Evolutionary conservation across 2,797 vertebrate species (phyloP).

Genomic region (Danio aesculapii): DNA sequence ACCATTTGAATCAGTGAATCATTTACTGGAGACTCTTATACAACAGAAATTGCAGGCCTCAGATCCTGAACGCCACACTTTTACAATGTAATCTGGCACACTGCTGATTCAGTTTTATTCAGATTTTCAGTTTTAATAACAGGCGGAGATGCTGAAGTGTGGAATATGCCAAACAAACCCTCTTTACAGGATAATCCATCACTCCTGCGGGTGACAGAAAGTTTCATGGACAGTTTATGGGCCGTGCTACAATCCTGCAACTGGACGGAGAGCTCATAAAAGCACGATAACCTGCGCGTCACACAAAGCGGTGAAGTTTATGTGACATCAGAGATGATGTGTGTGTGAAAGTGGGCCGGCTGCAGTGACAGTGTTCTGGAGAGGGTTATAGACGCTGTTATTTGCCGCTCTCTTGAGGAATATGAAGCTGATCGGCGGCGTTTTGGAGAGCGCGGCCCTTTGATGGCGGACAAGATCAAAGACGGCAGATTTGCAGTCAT

Average conservation of each 20-base stretch:
- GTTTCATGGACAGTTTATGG: conserved; percentile 40
- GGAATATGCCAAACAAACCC: conserved; percentile 53
- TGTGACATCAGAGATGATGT: conserved; percentile 56
- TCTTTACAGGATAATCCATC: conserved; percentile 49
- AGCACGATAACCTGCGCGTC: conserved; percentile 49
- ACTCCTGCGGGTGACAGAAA: conserved; percentile 34
- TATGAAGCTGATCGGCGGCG: conserved; percentile 67
- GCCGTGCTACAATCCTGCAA: conserved; percentile 30
- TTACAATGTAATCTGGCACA: conserved; percentile 55
- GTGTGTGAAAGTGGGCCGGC: conserved; percentile 22
- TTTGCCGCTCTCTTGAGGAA: conserved; percentile 68
- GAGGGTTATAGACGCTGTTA: conserved; percentile 69
- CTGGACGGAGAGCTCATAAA: conserved; percentile 54
- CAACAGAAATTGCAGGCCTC: too few species aligned
- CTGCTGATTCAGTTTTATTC: conserved; percentile 53
- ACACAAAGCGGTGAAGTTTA: conserved; percentile 46
- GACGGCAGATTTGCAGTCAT: conserved; percentile 75
- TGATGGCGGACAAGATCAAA: conserved; percentile 80
- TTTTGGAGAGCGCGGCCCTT: conserved; percentile 71
- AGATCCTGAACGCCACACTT: conserved; percentile 10
- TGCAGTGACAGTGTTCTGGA: conserved; percentile 55
- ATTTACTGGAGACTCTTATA: too few species aligned
- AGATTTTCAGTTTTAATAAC: conserved; percentile 59
- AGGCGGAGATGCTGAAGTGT: conserved; percentile 49
- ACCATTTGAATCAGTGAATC: too few species aligned